Evolutionary conservation across 1,140 invertebrate genomes (phyloP), one percentile per base, ranked within the genome.

Genomic region (Parasteatoda tepidariorum): DNA sequence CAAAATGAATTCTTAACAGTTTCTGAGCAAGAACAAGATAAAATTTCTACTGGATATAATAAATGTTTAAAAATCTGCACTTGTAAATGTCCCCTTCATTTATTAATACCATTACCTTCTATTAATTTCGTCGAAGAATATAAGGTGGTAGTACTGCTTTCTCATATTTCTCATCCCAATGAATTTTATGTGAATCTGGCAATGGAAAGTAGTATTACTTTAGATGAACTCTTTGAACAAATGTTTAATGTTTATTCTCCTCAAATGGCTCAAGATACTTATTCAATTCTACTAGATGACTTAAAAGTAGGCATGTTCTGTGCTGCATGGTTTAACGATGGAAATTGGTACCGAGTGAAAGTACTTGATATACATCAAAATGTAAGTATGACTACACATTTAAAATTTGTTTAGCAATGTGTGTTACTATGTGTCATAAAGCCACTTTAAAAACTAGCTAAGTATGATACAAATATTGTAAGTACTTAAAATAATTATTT

Each of bases 161-260:
- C 70, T 5, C 31, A 57, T 26, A 83, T 83, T 34, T 22, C 38
- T 18, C 34, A 18, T 67, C 81, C 81, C 15, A 66, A 38, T 83
- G 81, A 83, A 9, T 83, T 83, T 67, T 83, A 74, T 83, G 62
- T 74, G 9, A 83, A 83, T 38, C 31, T 75, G 30, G 61, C 70
- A 26, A 74, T 74, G 71, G 30, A 66, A 18, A 24, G 48, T 31
- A 66, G 38, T 55, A 38, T 38, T 9, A 57, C 11, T 28, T 67
- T 83, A 34, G 81, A 83, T 67, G 70, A 67, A 0, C 62, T 83
- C 22, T 38, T 28, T n/a, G 68, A 74, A 26, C 38, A 74, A 67
- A 83, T 83, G 70, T 38, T 41, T 7, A 26, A 3, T 57, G 3
- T 57, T n/a, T 83, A 83, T 31, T 28, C 71, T n/a, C 54, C 79